Evolutionary conservation across 1,140 invertebrate genomes (phyloP).

Genomic region (Anoplophora glabripennis): DNA sequence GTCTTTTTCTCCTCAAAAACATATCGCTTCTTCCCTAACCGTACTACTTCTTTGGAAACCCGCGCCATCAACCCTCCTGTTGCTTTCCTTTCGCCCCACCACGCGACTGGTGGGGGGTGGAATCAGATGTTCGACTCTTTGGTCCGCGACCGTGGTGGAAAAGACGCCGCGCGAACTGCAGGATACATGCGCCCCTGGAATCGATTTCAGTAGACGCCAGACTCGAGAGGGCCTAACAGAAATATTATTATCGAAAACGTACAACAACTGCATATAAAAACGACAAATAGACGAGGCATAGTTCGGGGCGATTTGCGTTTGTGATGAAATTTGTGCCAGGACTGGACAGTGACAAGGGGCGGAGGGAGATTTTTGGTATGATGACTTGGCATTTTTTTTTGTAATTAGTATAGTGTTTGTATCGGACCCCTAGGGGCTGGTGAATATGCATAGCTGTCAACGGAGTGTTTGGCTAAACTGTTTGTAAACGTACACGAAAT

Average conservation of each 20-base stretch:
- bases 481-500: no score
- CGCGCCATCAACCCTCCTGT: constrained; percentile 12
- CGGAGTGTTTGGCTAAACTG: no score
- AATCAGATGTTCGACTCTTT: constrained; percentile 15
- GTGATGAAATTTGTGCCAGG: no score
- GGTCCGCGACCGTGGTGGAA: constrained; percentile 6
- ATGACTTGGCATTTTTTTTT: no score
- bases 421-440: no score
- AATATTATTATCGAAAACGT: constrained; percentile 11
- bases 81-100: constrained; percentile 9
- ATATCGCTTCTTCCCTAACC: no score
- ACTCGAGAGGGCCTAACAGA: constrained; percentile 10
- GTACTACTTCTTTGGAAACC: neutral
- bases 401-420: no score
- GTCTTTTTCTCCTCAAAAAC: no score
- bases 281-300: neutral
- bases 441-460: no score
- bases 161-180: constrained; percentile 8
- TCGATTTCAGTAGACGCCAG: constrained; percentile 16
- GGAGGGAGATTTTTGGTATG: neutral
- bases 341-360: no score
- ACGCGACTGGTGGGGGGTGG: neutral
- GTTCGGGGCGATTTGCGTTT: neutral
- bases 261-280: neutral
- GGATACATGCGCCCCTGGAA: constrained; percentile 12